Evolutionary conservation across 1,140 invertebrate genomes (phyloP), one percentile per base, ranked within the genome.

Genomic region (Zaprionus davidi): DNA sequence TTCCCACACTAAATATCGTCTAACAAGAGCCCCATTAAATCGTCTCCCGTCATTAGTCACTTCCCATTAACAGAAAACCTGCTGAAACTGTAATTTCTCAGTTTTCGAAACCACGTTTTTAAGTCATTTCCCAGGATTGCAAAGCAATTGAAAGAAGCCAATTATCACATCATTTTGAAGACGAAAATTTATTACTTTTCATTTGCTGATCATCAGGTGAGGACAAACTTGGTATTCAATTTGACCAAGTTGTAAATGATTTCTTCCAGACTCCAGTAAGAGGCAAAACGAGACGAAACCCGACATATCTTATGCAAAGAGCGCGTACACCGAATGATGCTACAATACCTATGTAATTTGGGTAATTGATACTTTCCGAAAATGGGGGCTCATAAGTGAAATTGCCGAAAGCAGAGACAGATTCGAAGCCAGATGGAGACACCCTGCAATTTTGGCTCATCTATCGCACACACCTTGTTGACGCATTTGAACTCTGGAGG

Each of bases 101-200:
- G 11, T 13, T 24, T 51, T 17, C 1, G 41, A 0, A n/a, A 46
- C n/a, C 41, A 12, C n/a, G n/a, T 46, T n/a, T 2, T 51, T 51
- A 13, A 20, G 4, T 51, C 3, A 15, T 51, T 22, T 22, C 20
- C 17, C 46, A 5, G 20, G 1, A 41, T 36, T 24, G 34, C 24
- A 17, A 66, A 66, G 7, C 26, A 57, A 46, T 31, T 3, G 15
- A 11, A 44, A 17, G 41, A 34, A 46, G 7, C 13, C 41, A 56
- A 58, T 67, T 67, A 67, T 46, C 59, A 64, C 26, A 13, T 59
- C 49, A 66, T 58, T 58, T 51, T 24, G 34, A 63, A 62, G 34
- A 73, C 65, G 24, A 49, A 26, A 67, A 73, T 73, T 73, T 73
- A 73, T 73, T 73, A 4, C 55, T 44, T 31, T 28, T 64, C 53